A percentile compares a stretch with the other conserved stretches of the same genome.
Conservation (phyloP, 1,140 invertebrate species). For the Drosophila sechellia region DNA sequence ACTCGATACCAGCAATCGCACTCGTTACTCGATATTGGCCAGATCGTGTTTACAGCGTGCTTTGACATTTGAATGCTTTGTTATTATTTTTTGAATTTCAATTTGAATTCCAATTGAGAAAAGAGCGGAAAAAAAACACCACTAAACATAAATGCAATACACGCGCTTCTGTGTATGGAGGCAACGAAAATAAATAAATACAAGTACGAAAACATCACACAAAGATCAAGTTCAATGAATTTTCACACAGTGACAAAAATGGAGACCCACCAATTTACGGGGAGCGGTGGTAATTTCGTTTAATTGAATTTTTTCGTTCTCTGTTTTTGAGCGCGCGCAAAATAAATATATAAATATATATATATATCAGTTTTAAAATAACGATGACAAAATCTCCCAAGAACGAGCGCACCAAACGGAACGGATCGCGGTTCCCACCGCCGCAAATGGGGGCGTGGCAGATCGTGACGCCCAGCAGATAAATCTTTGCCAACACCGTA, state of each 20-base stretch:
- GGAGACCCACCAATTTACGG: not conserved
- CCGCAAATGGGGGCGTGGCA: slow-evolving; percentile 21
- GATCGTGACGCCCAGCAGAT: slow-evolving; percentile 31
- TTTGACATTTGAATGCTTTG: slow-evolving; percentile 68
- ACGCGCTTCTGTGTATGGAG: slow-evolving; percentile 40
- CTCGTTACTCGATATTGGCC: slow-evolving; percentile 19
- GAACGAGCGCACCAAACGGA: slow-evolving; percentile 48
- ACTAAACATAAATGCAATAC: slow-evolving; percentile 51
- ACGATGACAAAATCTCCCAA: slow-evolving; percentile 81
- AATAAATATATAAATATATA: slow-evolving; percentile 53
- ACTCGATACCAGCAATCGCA: slow-evolving; percentile 35
- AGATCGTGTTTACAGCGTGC: slow-evolving; percentile 58
- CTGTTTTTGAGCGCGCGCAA: slow-evolving; percentile 36
- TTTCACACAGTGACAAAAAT: slow-evolving; percentile 57
- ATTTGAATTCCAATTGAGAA: slow-evolving; percentile 55
- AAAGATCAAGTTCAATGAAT: slow-evolving; percentile 81
- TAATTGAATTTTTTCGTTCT: slow-evolving; percentile 72
- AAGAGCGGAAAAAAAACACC: not conserved
- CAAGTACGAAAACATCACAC: slow-evolving; percentile 17
- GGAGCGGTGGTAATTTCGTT: slow-evolving; percentile 45
- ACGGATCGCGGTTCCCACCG: slow-evolving; percentile 17
- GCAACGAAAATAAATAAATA: not conserved
- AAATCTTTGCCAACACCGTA: slow-evolving; percentile 28
- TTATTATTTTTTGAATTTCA: slow-evolving; percentile 52
- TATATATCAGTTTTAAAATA: slow-evolving; percentile 80